phyloP scores from a whole-genome alignment of 1,140 invertebrate genomes.

The Trichonephila inaurata region DNA sequence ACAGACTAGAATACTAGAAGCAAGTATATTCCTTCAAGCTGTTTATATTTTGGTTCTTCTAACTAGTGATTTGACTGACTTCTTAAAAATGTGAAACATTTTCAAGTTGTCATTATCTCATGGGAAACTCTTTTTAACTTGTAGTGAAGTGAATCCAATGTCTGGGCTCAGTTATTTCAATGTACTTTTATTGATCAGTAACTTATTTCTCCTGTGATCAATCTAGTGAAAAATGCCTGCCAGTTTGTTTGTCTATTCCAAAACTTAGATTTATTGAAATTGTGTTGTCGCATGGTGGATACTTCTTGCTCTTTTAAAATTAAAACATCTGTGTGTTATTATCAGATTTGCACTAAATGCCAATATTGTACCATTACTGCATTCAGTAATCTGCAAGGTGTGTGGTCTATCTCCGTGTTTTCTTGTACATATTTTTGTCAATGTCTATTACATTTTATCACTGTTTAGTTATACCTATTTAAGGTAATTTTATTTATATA shows the following conservation, averaged over 20 bases:
- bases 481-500: slow-evolving; percentile 43
- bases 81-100: too few species aligned
- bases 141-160: too few species aligned
- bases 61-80: too few species aligned
- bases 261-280: background rate
- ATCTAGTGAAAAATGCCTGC: background rate
- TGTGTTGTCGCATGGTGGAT: background rate
- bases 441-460: slow-evolving; percentile 24
- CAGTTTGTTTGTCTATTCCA: background rate
- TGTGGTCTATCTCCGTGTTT: slow-evolving; percentile 41
- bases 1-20: too few species aligned
- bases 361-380: background rate
- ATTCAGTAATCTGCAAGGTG: background rate
- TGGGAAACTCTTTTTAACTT: too few species aligned
- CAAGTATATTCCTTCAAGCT: too few species aligned
- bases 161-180: background rate
- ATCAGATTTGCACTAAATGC: slow-evolving; percentile 21
- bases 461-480: slow-evolving; percentile 43
- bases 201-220: slow-evolving; percentile 51
- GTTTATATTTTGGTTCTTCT: too few species aligned
- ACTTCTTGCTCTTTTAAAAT: slow-evolving; percentile 41
- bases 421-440: slow-evolving; percentile 52
- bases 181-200: background rate
- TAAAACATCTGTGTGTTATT: slow-evolving; percentile 43
- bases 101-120: too few species aligned